These are phyloP conservation scores for Stichopus horrens DNA, from an alignment of 53 echinoderm and acorn worm genomes.

Conservation along the genomic window DNA sequence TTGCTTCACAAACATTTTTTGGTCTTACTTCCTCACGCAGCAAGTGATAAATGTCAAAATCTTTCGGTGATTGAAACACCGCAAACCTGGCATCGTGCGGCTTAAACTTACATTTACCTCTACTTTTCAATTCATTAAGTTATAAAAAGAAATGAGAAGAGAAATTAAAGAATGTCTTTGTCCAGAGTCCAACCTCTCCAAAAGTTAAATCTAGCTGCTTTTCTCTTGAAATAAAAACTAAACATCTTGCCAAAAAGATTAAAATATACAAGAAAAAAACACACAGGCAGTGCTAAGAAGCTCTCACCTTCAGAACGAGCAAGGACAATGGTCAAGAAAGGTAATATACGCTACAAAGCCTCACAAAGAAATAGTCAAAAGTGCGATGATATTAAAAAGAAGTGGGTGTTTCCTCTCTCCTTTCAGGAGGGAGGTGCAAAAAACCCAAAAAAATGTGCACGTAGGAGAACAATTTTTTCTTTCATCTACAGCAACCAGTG, in stretches of 20 bases:
- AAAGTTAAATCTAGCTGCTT: constrained; percentile 20
- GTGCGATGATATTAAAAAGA: constrained; percentile 14
- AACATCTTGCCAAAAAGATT: constrained; percentile 23
- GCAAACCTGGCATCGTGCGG: constrained; percentile 24
- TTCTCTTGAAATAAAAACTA: constrained; percentile 18
- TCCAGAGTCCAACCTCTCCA: constrained; percentile 37
- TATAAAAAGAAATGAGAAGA: background rate
- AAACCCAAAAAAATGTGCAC: background rate
- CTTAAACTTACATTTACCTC: background rate
- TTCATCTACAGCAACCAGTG: background rate
- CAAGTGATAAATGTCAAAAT: background rate
- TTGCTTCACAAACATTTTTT: background rate
- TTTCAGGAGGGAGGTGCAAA: background rate
- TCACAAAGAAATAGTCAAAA: constrained; percentile 8
- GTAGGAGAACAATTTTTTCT: background rate
- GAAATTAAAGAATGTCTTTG: constrained; percentile 1
- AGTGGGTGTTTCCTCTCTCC: background rate
- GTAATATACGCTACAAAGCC: constrained; percentile 30
- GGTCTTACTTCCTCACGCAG: no score
- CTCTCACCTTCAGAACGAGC: constrained; percentile 28
- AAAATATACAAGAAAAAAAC: constrained; percentile 29
- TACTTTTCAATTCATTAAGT: background rate
- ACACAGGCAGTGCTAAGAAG: constrained; percentile 8
- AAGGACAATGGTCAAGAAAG: constrained; percentile 27
- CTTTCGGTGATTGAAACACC: background rate